Base-by-base conservation (phyloP, 2,888 invertebrate genomes). In the Sesamia inferens region DNA sequence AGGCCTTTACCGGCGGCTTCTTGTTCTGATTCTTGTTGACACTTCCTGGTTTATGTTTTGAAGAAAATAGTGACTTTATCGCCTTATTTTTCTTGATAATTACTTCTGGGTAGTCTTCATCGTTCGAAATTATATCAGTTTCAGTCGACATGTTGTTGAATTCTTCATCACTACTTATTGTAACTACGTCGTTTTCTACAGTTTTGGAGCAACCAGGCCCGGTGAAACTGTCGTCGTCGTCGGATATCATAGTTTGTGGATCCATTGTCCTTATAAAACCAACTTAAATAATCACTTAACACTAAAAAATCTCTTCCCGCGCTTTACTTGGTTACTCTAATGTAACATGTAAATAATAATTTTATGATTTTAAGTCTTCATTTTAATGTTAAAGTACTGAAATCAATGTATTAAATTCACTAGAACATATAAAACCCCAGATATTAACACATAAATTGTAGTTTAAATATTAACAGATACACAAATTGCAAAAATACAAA, bases 161-260 rank as follows among this genome's bases (percentile, higher is more conserved):
- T 48, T 82, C 81, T 16, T 83, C 75, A 69, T 83, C 81, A 69
- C 73, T 73, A 14, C 73, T 79, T 24, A 87, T 51, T 14, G 67
- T 22, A 24, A 87, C 42, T 14, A 71, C 47, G 16, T 61, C 44
- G 2, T 59, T 58, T 48, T 16, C 48, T 19, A 8, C n/a, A 39
- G 59, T 51, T 57, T 59, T 76, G 58, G 79, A 51, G 61, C 74
- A 76, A 24, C 78, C 74, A 69, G 79, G 78, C 10, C 82, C 87
- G 66, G 24, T 71, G 24, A 91, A 89, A 83, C 90, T 91, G 62
- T 92, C 91, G 22, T 93, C 93, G 76, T 94, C 94, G 61, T 94
- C 94, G 8, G 93, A 91, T 85, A 94, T 88, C 71, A 90, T 90
- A 22, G 78, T 58, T 51, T 69, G n/a, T 44, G 58, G 13, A 67